Evolutionary conservation across 2,797 vertebrate species (phyloP).

Genomic region (Acestrorhynchus altus): DNA sequence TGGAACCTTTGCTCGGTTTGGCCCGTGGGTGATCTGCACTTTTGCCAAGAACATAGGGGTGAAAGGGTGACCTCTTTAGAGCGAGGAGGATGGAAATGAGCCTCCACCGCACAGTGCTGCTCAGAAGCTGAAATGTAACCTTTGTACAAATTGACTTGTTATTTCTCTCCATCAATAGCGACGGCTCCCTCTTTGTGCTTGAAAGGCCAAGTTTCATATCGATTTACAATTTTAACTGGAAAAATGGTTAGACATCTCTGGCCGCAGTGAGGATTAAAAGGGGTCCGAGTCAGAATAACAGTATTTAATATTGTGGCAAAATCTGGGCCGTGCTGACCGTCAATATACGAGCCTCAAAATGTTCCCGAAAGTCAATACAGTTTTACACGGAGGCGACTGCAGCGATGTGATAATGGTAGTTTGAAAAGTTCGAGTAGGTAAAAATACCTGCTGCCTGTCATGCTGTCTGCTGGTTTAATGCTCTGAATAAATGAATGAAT

Average conservation of each 20-base stretch:
- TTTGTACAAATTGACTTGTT: slow-evolving; percentile 59
- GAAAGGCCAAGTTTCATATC: slow-evolving; percentile 51
- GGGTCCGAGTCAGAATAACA: not conserved
- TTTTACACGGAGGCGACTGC: not conserved
- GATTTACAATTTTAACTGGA: slow-evolving; percentile 51
- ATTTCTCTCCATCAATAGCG: slow-evolving; percentile 50
- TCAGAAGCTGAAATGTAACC: slow-evolving; percentile 44
- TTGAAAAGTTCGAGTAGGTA: not conserved
- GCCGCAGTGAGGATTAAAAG: not conserved
- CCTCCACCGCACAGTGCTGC: slow-evolving; percentile 12
- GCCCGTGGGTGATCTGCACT: not conserved
- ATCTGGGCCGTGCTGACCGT: not conserved
- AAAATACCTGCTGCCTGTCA: not conserved
- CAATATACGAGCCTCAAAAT: not conserved
- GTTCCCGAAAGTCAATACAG: not conserved
- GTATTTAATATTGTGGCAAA: slow-evolving; percentile 8
- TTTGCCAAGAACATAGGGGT: not conserved
- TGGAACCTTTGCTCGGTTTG: not conserved
- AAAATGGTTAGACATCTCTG: slow-evolving; percentile 8
- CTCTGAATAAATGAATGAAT: not conserved
- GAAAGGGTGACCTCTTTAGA: not conserved
- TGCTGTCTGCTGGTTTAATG: not conserved
- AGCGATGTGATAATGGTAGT: not conserved
- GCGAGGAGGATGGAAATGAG: slow-evolving; percentile 22
- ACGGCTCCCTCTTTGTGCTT: slow-evolving; percentile 34